A percentile compares a stretch with the other conserved stretches of the same genome.
Conservation (phyloP, 2,888 invertebrate genomes). For the Drosophila eohydei region DNA sequence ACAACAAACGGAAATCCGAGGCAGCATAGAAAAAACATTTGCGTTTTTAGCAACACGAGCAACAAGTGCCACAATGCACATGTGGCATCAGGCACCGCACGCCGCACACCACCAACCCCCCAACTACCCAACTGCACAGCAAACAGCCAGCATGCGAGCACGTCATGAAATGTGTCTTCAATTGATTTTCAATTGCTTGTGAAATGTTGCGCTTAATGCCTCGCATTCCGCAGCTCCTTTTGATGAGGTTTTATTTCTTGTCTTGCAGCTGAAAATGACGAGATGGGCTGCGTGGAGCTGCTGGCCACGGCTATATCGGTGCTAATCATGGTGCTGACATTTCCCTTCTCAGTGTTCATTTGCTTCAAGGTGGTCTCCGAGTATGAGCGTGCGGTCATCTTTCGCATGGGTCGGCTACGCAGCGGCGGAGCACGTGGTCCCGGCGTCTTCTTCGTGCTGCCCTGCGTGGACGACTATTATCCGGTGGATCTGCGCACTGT, state of each 20-base stretch:
- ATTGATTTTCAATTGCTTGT: conserved; percentile 56
- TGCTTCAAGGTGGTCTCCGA: conserved; percentile 95
- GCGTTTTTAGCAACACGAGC: conserved; percentile 19
- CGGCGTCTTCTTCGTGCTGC: conserved; percentile 96
- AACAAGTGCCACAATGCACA: conserved; percentile 45
- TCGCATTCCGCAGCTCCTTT: background rate
- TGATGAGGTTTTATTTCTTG: background rate
- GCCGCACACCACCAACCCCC: background rate
- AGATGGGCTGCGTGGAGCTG: conserved; percentile 90
- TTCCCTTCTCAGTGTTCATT: conserved; percentile 93
- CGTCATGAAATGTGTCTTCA: conserved; percentile 26
- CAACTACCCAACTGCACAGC: background rate
- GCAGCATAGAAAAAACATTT: conserved; percentile 24
- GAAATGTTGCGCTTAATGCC: conserved; percentile 30
- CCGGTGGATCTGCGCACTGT: conserved; percentile 97
- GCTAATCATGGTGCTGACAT: conserved; percentile 90
- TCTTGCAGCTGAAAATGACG: conserved; percentile 86
- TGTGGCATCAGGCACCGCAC: conserved; percentile 18
- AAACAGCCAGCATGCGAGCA: background rate
- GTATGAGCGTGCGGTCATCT: conserved; percentile 95
- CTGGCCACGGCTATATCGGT: conserved; percentile 90
- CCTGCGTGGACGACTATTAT: conserved; percentile 96
- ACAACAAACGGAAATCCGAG: conserved; percentile 26
- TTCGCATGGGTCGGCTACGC: conserved; percentile 92
- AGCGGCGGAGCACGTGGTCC: conserved; percentile 87